Conservation (phyloP, 2,797 vertebrate genomes). For the Molossus molossus region DNA sequence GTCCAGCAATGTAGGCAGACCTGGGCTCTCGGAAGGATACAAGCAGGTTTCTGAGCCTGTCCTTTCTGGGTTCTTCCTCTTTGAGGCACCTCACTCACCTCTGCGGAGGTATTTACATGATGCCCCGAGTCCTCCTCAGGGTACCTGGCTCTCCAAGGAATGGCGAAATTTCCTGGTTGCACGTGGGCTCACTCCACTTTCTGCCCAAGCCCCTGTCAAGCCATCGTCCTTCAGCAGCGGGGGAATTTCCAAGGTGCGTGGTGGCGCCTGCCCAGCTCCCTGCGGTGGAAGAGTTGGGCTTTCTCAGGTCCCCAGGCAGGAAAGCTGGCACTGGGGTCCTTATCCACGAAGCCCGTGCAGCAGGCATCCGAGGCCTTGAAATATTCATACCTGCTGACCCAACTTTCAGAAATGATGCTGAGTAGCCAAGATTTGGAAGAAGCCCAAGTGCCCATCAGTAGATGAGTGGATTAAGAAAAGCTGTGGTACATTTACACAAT, state of each 20-base stretch:
- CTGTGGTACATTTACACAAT: not conserved
- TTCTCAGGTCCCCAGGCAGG: not conserved
- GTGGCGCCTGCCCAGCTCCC: not conserved
- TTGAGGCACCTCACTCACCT: not conserved
- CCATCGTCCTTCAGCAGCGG: not conserved
- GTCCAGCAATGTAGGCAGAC: too few relatives aligned
- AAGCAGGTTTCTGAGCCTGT: not conserved
- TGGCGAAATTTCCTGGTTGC: not conserved
- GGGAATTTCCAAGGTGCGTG: not conserved
- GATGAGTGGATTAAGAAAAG: not conserved
- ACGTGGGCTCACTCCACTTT: not conserved
- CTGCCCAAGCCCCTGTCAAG: not conserved
- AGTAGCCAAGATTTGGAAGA: not conserved
- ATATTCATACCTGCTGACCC: not conserved
- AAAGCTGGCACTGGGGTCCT: not conserved
- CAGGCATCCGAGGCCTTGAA: not conserved
- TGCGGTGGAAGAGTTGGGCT: not conserved
- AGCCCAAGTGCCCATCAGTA: not conserved
- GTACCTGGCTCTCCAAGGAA: not conserved
- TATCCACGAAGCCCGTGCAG: not conserved
- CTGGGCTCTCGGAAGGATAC: not conserved
- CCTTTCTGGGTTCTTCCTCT: constrained; percentile 7
- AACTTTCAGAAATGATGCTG: not conserved
- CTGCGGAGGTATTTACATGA: not conserved
- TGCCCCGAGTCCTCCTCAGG: not conserved